Evolutionary conservation across 2,888 invertebrate species (phyloP), one percentile per base, ranked within the genome.

Genomic region (Nebria salina): DNA sequence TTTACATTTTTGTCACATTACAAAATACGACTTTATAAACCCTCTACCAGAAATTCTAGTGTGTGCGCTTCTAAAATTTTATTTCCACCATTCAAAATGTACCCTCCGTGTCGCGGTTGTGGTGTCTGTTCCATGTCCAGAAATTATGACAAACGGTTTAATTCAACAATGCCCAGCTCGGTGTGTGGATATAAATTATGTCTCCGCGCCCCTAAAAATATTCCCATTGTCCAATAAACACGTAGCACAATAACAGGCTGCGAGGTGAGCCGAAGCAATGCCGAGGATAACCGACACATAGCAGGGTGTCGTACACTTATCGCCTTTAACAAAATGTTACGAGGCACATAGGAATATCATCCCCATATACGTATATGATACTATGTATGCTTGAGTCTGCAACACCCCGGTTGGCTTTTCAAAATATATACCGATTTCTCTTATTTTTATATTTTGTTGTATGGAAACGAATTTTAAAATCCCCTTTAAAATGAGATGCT

Each of bases 281-380:
- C 43, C 79, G 81, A 81, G 34, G n/a, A 41, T 68, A 25, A 64
- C 76, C 81, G 81, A 81, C 72, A 64, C 54, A 54, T 70, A 76
- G 72, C 74, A 42, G 75, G 81, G 81, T 81, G 81, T 75, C 76
- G 76, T 41, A 54, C 72, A 76, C 75, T 81, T 76, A 81, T 81
- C 76, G 81, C 81, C 81, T 54, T 79, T 81, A 81, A 81, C 81
- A 81, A 81, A 81, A 81, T 81, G 81, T 81, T 81, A 81, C 65
- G 76, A 76, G 81, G 72, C 81, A 64, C 81, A 76, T 41, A 76
- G 81, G 81, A 81, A 81, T 81, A 81, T 75, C 75, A 66, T 42
- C 75, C 75, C 75, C 65, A 15, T 70, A 72, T 75, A 75, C 68
- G 41, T 25, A 65, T 77, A 72, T 77, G 77, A 13, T 70, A 70